Evolutionary conservation across 2,888 invertebrate genomes (phyloP), one percentile per base, ranked within the genome.

Genomic region (Lasiommata megera): DNA sequence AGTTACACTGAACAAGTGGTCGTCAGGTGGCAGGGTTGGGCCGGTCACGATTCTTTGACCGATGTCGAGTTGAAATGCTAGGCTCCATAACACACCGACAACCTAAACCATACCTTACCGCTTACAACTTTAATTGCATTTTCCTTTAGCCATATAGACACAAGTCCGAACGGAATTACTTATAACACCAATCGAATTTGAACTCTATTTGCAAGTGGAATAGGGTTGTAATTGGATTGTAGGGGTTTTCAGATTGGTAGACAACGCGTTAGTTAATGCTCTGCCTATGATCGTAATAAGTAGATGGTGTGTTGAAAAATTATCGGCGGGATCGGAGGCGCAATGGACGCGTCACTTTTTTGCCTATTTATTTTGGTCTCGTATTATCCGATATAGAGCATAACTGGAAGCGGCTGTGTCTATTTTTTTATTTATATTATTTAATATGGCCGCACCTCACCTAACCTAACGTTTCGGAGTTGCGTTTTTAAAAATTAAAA

Each of bases 271-370:
- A 80, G 86, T 86, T 88, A 86, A 87, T 88, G 84, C 79, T 83
- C 80, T 82, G 84, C 79, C 86, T 88, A 87, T 84, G 88, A 88
- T 88, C 82, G 87, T 88, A 89, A 88, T 90, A 89, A 89, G 90
- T 88, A 87, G 88, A 89, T 82, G 88, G 87, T 87, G 88, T 88
- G 90, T 89, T 89, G 89, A 90, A 89, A 88, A 90, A 90, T 89
- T 89, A 88, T 89, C 88, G 85, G 85, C 79, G 77, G 84, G 80
- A 88, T 88, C 88, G 85, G 84, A 87, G 89, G 88, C 86, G 84
- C 88, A 86, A 82, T 87, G 84, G 82, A 82, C 81, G 84, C 83
- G 79, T 80, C 79, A 82, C 83, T 89, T 88, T 87, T 89, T 88
- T 87, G 84, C 82, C 82, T 84, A 82, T 87, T 87, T 87, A 82